These are phyloP conservation scores for Andrena flavipes DNA, from an alignment of 2,888 invertebrate genomes.

Conservation along the genomic window DNA sequence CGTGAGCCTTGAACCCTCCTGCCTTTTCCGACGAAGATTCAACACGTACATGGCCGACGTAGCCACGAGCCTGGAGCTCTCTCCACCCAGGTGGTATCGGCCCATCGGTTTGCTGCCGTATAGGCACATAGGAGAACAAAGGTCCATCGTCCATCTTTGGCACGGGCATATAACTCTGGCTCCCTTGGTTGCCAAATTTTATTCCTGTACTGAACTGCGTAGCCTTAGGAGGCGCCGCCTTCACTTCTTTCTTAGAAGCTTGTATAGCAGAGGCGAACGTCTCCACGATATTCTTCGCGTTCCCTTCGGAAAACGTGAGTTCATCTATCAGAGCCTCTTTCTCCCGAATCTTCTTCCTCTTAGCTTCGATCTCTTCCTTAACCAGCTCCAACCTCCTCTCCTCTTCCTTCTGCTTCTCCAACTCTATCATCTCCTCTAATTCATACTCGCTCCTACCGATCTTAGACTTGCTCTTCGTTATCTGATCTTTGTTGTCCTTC, in stretches of 20 bases:
- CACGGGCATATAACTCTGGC: slow-evolving; percentile 88
- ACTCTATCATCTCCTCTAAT: slow-evolving; percentile 93
- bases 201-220: slow-evolving; percentile 95
- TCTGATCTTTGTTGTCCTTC: slow-evolving; percentile 94
- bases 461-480: slow-evolving; percentile 92
- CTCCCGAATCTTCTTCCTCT: slow-evolving; percentile 93
- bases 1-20: slow-evolving; percentile 93
- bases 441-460: slow-evolving; percentile 93
- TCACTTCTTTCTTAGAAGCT: slow-evolving; percentile 88
- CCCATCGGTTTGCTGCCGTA: slow-evolving; percentile 86
- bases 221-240: slow-evolving; percentile 85
- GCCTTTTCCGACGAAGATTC: slow-evolving; percentile 92
- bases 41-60: slow-evolving; percentile 90
- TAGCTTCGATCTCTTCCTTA: slow-evolving; percentile 88
- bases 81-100: slow-evolving; percentile 89
- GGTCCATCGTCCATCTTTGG: slow-evolving; percentile 92
- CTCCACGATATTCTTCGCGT: slow-evolving; percentile 94
- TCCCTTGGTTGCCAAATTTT: slow-evolving; percentile 89
- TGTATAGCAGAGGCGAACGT: slow-evolving; percentile 91
- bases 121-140: slow-evolving; percentile 89
- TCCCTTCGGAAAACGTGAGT: slow-evolving; percentile 95
- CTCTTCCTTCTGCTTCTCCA: slow-evolving; percentile 92
- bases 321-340: slow-evolving; percentile 98
- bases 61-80: slow-evolving; percentile 89
- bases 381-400: slow-evolving; percentile 89